These are phyloP conservation scores for Xanthia togata DNA, from an alignment of 2,888 invertebrate species.

Conservation along the genomic window DNA sequence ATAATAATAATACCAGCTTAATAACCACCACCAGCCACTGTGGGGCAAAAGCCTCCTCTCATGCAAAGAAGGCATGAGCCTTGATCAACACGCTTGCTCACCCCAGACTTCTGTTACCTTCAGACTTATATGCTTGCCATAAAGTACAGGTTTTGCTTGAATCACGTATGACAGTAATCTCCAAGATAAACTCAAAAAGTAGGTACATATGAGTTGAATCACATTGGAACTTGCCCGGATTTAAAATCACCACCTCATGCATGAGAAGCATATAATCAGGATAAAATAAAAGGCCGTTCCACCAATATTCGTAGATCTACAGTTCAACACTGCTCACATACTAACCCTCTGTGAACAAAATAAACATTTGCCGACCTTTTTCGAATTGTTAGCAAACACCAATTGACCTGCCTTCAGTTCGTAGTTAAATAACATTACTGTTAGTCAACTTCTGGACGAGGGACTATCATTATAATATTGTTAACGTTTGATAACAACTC, in stretches of 20 bases:
- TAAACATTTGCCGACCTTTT: slow-evolving; percentile 76
- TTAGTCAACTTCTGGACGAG: slow-evolving; percentile 2
- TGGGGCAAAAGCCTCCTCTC: not conserved
- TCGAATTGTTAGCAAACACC: slow-evolving; percentile 63
- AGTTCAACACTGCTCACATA: slow-evolving; percentile 14
- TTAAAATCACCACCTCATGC: no score
- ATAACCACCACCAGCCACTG: not conserved
- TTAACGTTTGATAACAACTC: not conserved
- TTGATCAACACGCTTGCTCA: not conserved
- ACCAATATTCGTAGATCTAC: slow-evolving; percentile 19
- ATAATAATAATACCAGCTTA: no score
- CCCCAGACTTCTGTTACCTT: no score
- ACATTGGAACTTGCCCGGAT: not conserved
- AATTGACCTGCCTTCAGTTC: slow-evolving; percentile 66
- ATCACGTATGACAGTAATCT: not conserved
- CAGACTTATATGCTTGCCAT: not conserved
- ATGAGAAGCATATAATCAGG: no score
- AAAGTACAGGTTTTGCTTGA: not conserved
- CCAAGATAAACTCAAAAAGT: not conserved
- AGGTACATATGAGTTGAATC: not conserved
- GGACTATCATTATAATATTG: not conserved
- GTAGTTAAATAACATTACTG: slow-evolving; percentile 47
- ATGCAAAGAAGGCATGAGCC: not conserved
- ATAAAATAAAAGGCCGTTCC: not conserved
- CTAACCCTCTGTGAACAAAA: slow-evolving; percentile 66